Evolutionary conservation across 1,140 invertebrate species (phyloP), one percentile per base, ranked within the genome.

Genomic region (Tenebrio molitor): DNA sequence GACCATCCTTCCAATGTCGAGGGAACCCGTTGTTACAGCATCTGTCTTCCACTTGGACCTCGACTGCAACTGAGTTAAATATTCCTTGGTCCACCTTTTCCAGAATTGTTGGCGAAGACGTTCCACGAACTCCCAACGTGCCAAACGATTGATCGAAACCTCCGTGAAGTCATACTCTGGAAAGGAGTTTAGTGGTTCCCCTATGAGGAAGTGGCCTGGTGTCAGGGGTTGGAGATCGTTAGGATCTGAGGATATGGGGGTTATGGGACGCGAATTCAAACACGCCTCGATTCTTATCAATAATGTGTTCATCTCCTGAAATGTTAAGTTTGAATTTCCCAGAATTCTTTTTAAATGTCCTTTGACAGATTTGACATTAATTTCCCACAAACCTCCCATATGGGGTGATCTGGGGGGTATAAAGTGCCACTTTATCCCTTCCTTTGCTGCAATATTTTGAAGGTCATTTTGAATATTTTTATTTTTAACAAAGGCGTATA

Each of bases 341-440:
- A 81, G 17, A 4, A 74, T 69, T 2, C 79, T 71, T 34, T 75
- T 67, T n/a, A 84, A 65, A 69, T 83, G 83, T 15, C 74, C 71
- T 69, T 85, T 86, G 2, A 80, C 74, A 8, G 71, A 74, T 71
- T 82, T 82, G 0, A 85, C 78, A 0, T 74, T 79, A 1, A 79
- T 71, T 74, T 86, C 85, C 78, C 82, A 84, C 19, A 84, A 34
- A 5, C 84, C 84, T 16, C 84, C 84, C 67, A 85, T 83, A 77
- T 85, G 80, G 4, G 81, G 80, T 7, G 82, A 77, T 3, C 50
- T 23, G 33, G 84, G 80, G 0, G 84, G 83, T 65, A 82, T 83
- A 69, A 85, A 84, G 12, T 82, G 62, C 82, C 84, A 86, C 15
- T 63, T 8, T 4, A 29, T 29, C 3, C 25, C 25, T 29, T n/a